Percentiles rank a stretch among this genome's conserved stretches.
phyloP scores from a whole-genome alignment of 2,888 invertebrate species.

The Melitaea athalia region DNA sequence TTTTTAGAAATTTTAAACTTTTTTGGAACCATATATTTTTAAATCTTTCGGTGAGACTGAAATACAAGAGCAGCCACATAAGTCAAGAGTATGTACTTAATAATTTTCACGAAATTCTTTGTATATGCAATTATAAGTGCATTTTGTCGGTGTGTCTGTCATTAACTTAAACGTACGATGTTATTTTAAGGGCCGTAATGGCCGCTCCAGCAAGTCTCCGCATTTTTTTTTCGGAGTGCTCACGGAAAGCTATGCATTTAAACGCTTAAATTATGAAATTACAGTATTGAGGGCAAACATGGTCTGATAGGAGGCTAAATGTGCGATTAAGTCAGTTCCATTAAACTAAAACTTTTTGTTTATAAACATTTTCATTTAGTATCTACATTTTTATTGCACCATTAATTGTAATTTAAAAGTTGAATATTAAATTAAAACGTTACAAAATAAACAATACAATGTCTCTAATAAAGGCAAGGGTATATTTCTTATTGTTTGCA shows the following conservation, averaged over 20 bases:
- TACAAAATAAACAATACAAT: slow-evolving; percentile 50
- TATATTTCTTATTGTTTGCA: slow-evolving; percentile 64
- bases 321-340: slow-evolving; percentile 33
- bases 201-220: slow-evolving; percentile 69
- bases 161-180: slow-evolving; percentile 82
- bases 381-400: neutral
- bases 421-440: slow-evolving; percentile 25
- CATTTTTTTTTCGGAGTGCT: slow-evolving; percentile 65
- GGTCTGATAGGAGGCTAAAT: slow-evolving; percentile 52
- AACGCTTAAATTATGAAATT: slow-evolving; percentile 82
- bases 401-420: slow-evolving; percentile 20
- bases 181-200: slow-evolving; percentile 81
- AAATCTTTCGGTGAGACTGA: neutral
- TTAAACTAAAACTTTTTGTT: slow-evolving; percentile 26
- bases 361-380: slow-evolving; percentile 5
- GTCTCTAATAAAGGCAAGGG: slow-evolving; percentile 57
- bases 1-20: neutral
- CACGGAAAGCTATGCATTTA: slow-evolving; percentile 82
- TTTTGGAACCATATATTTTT: slow-evolving; percentile 4
- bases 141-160: slow-evolving; percentile 80
- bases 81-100: slow-evolving; percentile 65
- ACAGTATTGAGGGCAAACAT: slow-evolving; percentile 78
- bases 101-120: slow-evolving; percentile 80
- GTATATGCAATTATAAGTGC: slow-evolving; percentile 80
- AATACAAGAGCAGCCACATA: slow-evolving; percentile 57